Conservation (phyloP, 2,888 invertebrate species). For the Laothoe populi region DNA sequence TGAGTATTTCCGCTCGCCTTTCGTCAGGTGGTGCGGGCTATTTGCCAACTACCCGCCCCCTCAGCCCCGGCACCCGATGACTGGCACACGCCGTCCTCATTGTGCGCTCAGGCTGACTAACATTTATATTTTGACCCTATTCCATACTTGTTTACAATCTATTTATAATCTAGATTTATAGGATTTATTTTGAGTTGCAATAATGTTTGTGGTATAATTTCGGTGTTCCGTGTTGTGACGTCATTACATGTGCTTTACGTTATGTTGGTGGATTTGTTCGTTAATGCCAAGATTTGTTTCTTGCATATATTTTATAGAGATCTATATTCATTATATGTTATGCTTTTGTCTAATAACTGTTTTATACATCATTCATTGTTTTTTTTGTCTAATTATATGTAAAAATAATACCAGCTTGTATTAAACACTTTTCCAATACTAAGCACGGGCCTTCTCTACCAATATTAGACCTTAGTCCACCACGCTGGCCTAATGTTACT, state of each 20-base stretch:
- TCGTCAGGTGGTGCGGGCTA: constrained; percentile 19
- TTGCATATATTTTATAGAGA: too few species aligned
- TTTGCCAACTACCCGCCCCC: neutral
- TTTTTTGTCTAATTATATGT: too few species aligned
- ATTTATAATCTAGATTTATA: constrained; percentile 17
- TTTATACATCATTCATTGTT: too few species aligned
- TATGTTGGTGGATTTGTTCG: neutral
- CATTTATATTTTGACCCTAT: constrained; percentile 20
- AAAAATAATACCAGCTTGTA: too few species aligned
- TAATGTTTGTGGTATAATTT: neutral
- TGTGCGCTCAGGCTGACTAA: constrained; percentile 2
- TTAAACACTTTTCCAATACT: too few species aligned
- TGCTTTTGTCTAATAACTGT: too few species aligned
- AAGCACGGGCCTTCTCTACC: too few species aligned
- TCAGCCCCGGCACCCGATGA: neutral
- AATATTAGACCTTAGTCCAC: too few species aligned
- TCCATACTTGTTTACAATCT: constrained; percentile 18
- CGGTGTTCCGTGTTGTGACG: constrained; percentile 16
- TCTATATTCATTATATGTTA: too few species aligned
- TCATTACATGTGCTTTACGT: neutral
- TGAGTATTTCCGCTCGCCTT: constrained; percentile 2
- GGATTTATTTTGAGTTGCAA: constrained; percentile 8
- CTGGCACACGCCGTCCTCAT: constrained; percentile 5
- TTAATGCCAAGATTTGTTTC: neutral
- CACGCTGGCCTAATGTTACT: too few species aligned